Conservation (phyloP, 1,140 invertebrate genomes). For the Diploscapter pachys region DNA sequence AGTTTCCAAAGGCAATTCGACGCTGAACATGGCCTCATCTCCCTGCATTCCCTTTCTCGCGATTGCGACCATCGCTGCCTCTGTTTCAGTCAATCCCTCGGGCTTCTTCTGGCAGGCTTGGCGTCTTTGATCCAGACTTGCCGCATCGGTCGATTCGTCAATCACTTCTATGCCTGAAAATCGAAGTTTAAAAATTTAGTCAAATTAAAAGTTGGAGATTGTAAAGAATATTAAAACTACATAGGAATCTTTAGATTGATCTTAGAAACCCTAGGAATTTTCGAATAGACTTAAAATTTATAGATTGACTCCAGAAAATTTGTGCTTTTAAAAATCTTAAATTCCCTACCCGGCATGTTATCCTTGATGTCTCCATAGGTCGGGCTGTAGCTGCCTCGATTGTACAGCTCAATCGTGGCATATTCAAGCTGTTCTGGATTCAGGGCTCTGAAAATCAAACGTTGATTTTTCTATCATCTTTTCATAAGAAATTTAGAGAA, state of each 20-base stretch:
- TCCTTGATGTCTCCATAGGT: conserved; percentile 68
- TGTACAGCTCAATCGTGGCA: conserved; percentile 68
- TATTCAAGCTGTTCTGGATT: conserved; percentile 40
- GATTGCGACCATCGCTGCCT: conserved; percentile 47
- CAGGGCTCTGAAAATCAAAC: conserved; percentile 10
- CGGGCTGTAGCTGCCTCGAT: conserved; percentile 79
- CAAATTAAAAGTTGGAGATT: too few species aligned
- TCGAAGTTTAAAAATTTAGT: too few species aligned
- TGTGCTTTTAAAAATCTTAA: conserved; percentile 5
- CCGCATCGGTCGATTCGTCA: conserved; percentile 74
- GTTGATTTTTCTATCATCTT: too few species aligned
- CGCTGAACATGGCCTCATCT: conserved; percentile 87
- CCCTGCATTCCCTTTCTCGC: conserved; percentile 55
- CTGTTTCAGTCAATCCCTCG: conserved; percentile 16
- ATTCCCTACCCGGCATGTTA: conserved; percentile 70
- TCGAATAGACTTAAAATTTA: too few species aligned
- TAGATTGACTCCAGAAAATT: not conserved
- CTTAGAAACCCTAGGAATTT: too few species aligned
- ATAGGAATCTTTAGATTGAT: too few species aligned
- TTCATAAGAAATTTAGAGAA: too few species aligned
- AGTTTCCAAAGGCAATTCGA: conserved; percentile 67
- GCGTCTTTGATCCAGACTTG: conserved; percentile 62
- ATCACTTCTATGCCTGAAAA: conserved; percentile 70
- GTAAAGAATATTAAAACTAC: too few species aligned
- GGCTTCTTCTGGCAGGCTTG: conserved; percentile 8